phyloP scores from a whole-genome alignment of 1,140 invertebrate species.

The Drosophila eugracilis region DNA sequence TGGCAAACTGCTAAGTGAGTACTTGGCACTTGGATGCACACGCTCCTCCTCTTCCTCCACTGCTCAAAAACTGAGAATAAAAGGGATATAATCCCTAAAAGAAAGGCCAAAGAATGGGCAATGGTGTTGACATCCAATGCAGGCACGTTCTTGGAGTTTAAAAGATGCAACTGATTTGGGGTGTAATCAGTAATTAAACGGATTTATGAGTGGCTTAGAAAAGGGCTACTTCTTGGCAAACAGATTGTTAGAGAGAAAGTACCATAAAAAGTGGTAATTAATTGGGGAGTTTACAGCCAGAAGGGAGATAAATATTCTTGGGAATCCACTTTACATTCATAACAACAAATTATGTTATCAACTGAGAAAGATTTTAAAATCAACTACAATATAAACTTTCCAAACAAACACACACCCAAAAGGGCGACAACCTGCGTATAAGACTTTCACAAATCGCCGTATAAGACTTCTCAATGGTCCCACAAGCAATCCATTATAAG shows the following conservation, averaged over 20 bases:
- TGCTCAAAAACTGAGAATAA: slow-evolving; percentile 5
- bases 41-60: too few relatives aligned
- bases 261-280: neutral
- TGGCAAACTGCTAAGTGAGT: slow-evolving; percentile 51
- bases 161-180: slow-evolving; percentile 7
- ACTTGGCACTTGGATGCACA: slow-evolving; percentile 45
- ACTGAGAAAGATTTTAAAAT: too few relatives aligned
- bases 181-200: slow-evolving; percentile 4
- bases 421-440: neutral
- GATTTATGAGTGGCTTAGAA: slow-evolving; percentile 4
- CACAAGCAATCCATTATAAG: slow-evolving; percentile 11
- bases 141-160: neutral
- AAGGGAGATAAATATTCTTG: too few relatives aligned
- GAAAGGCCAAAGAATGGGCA: neutral
- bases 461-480: neutral
- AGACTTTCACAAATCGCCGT: neutral
- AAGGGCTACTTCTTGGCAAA: neutral
- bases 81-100: slow-evolving; percentile 1
- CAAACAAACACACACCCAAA: too few relatives aligned
- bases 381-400: too few relatives aligned
- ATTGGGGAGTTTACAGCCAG: neutral
- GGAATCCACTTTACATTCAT: too few relatives aligned
- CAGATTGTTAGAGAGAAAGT: neutral
- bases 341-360: too few relatives aligned
- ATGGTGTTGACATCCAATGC: neutral